Conservation (phyloP, 2,797 vertebrate genomes). For the Onychomys arenicola region DNA sequence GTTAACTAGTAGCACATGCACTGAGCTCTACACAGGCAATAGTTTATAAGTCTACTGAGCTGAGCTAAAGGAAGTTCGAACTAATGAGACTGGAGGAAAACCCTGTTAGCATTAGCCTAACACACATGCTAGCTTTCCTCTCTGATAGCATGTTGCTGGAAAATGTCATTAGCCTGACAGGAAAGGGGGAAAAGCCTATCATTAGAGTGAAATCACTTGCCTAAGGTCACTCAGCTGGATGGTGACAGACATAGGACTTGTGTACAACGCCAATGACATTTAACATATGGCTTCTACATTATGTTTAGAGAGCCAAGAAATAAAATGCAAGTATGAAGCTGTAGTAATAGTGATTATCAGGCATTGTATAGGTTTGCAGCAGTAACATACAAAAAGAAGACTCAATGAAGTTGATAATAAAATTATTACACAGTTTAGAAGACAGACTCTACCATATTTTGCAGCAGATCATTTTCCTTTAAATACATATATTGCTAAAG, state of each 20-base stretch:
- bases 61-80: background rate
- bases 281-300: background rate
- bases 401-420: conserved; percentile 12
- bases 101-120: background rate
- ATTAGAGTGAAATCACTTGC: background rate
- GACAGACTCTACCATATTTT: background rate
- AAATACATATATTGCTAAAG: conserved; percentile 24
- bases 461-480: conserved; percentile 39
- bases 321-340: background rate
- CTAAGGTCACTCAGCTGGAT: background rate
- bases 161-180: conserved; percentile 12
- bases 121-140: background rate
- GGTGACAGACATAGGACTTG: background rate
- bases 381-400: background rate
- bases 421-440: background rate
- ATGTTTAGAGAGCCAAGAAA: conserved; percentile 13
- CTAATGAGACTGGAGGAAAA: background rate
- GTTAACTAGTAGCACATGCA: background rate
- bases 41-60: background rate
- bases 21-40: background rate
- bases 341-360: background rate
- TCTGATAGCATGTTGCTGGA: background rate
- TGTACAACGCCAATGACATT: background rate
- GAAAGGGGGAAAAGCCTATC: background rate
- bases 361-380: background rate